phyloP scores from a whole-genome alignment of 2,113 vertebrate genomes.

The Copsychus sechellarum region DNA sequence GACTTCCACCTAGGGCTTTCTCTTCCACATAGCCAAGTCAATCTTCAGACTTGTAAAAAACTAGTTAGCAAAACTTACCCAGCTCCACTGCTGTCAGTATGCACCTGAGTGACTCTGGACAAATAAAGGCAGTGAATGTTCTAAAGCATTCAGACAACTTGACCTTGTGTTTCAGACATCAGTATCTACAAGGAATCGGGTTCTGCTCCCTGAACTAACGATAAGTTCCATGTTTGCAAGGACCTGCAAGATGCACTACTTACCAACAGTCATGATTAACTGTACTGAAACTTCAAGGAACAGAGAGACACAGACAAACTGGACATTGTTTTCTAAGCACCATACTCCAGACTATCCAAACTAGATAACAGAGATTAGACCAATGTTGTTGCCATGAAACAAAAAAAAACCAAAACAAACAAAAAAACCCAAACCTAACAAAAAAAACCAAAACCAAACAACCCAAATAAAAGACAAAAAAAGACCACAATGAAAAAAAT shows the following conservation, averaged over 20 bases:
- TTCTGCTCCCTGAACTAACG: neutral
- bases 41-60: neutral
- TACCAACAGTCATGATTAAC: neutral
- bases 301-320: neutral
- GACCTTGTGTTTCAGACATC: neutral
- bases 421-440: too few relatives aligned
- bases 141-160: neutral
- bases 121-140: neutral
- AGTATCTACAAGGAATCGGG: neutral
- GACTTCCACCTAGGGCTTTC: neutral
- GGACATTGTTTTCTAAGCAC: neutral
- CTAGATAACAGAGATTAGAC: neutral
- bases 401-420: too few relatives aligned
- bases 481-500: neutral
- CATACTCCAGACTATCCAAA: neutral
- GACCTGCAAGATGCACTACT: neutral
- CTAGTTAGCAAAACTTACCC: neutral
- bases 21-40: neutral
- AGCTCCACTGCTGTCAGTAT: neutral
- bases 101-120: neutral
- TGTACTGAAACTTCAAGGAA: neutral
- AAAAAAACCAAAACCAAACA: too few relatives aligned
- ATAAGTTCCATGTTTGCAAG: neutral
- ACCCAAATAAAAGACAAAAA: neutral
- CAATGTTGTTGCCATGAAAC: neutral